Evolutionary conservation across 2,888 invertebrate genomes (phyloP).

Genomic region (Noctua janthe): DNA sequence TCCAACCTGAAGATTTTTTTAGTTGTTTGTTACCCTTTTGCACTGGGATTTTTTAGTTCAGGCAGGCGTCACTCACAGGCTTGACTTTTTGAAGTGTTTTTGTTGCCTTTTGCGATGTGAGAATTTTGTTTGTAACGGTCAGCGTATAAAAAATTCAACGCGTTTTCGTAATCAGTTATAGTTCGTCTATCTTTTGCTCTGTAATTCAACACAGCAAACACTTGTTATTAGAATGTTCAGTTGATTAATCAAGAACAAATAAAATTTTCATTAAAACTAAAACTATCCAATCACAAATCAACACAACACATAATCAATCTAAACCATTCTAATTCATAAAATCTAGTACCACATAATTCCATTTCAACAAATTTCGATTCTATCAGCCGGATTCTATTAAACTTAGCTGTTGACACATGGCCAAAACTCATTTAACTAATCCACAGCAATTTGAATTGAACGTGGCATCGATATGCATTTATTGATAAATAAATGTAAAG

Average conservation of each 20-base stretch:
- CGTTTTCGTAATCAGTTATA: background rate
- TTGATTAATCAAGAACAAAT: background rate
- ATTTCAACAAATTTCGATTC: conserved; percentile 61
- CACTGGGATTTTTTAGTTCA: background rate
- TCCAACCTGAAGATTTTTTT: conserved; percentile 13
- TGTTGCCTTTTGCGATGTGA: background rate
- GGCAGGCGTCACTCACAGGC: background rate
- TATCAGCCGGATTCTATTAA: conserved; percentile 71
- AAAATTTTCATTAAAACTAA: background rate
- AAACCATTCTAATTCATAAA: conserved; percentile 38
- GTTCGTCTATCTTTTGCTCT: background rate
- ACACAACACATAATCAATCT: conserved; percentile 5
- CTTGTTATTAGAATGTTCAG: background rate
- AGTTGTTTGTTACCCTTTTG: conserved; percentile 9
- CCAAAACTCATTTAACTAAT: conserved; percentile 80
- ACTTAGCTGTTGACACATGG: conserved; percentile 69
- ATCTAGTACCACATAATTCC: conserved; percentile 31
- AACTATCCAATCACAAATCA: conserved; percentile 9
- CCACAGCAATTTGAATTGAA: conserved; percentile 74
- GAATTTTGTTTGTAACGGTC: conserved; percentile 1
- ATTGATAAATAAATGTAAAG: conserved; percentile 61
- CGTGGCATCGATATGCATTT: conserved; percentile 38
- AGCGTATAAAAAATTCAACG: no score
- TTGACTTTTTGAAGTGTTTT: conserved; percentile 16
- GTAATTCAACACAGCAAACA: background rate